Base-by-base conservation (phyloP, 2,888 invertebrate species). In the Chelonus formosanus region DNA sequence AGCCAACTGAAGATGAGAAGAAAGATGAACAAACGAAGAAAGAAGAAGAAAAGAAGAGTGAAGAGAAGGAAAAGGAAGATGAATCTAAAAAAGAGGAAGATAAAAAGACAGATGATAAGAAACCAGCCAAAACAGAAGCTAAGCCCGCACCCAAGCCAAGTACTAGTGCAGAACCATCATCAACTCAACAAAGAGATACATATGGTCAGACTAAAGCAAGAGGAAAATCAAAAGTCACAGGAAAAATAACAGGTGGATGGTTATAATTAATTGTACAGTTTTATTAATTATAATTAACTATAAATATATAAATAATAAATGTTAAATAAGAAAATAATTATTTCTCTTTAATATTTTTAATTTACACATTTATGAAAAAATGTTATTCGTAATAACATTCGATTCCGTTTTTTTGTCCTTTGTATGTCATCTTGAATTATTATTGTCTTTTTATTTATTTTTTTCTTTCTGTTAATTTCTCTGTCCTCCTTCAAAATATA, bases 191-290 rank as follows among this genome's bases (percentile, higher is more conserved):
- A 1, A 71, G 68, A 6, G 75, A 74, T 8, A 83, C 86, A 4
- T 83, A 85, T 0, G 84, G 85, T 53, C 86, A 86, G 43, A 87
- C 86, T 69, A 84, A 84, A 74, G 75, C 80, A 32, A 74, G 82
- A 32, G 92, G 92, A 7, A 91, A 89, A 78, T 92, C 92, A 3
- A 91, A 89, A 77, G 89, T 90, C 1, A 91, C 92, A 0, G 92
- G 92, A 0, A 90, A 89, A 84, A 86, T 91, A 70, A 89, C 91
- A 68, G 89, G 91, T 10, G 92, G 92, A 1, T 92, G 92, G 92
- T 86, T 92, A 63, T 92, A 87, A 86, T 54, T 53, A 1, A 20
- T 20, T 20, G 20, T 20, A 20, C 20, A 20, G 20, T 20, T 20
- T 20, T 20, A 20, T 20, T 20, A 20, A 20, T 20, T 20, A 20